Conservation (phyloP, 2,888 invertebrate species). For the Eilema sororculum region DNA sequence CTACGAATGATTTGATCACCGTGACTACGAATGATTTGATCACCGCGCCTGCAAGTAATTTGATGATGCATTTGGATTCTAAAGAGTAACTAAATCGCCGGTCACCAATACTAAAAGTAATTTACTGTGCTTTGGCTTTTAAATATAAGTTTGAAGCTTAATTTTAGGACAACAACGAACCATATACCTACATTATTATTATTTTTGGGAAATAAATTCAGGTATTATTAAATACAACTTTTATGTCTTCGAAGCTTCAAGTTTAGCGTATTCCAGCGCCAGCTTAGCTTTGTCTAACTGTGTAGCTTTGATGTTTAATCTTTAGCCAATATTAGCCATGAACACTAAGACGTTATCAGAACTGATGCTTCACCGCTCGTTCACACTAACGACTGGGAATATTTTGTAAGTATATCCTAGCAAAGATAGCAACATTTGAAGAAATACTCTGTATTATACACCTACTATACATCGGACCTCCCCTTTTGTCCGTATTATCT, state of each 20-base stretch:
- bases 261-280: conserved; percentile 16
- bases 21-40: background rate
- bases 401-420: background rate
- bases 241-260: conserved; percentile 12
- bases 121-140: background rate
- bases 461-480: too few relatives aligned
- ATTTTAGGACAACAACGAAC: background rate
- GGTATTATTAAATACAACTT: background rate
- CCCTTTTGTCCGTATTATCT: too few relatives aligned
- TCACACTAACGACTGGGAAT: too few relatives aligned
- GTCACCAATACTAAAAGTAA: background rate
- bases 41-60: background rate
- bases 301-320: conserved; percentile 34
- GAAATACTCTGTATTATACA: too few relatives aligned
- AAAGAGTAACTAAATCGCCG: background rate
- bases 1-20: background rate
- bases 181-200: too few relatives aligned
- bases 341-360: background rate
- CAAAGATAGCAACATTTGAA: too few relatives aligned
- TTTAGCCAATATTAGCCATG: conserved; percentile 4
- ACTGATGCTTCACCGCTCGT: background rate
- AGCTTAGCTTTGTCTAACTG: conserved; percentile 36
- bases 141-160: conserved; percentile 12
- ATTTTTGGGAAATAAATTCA: background rate
- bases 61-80: background rate